Percentiles rank a stretch among this genome's conserved stretches.
Conservation (phyloP, 1,140 invertebrate species). For the Rhizoglyphus robini region DNA sequence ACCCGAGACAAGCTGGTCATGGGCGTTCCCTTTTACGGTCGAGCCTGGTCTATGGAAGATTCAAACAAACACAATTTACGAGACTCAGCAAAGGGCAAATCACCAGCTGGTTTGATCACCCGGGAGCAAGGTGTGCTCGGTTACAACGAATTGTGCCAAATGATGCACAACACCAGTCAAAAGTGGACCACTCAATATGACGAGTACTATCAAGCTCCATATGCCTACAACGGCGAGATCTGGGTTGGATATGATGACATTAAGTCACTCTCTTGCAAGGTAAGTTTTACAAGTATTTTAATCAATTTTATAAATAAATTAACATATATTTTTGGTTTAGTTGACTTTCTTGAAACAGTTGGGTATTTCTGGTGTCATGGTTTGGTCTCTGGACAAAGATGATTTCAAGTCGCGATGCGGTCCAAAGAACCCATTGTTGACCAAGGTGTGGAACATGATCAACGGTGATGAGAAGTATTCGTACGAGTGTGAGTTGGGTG, state of each 20-base stretch:
- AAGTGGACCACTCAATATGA: slow-evolving; percentile 3
- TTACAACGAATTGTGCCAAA: slow-evolving; percentile 31
- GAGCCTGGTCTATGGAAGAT: slow-evolving; percentile 49
- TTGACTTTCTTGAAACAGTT: slow-evolving; percentile 28
- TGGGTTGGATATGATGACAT: slow-evolving; percentile 71
- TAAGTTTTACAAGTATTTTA: too few species aligned
- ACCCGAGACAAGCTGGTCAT: slow-evolving; percentile 62
- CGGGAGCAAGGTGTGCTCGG: slow-evolving; percentile 32
- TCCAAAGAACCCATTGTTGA: slow-evolving; percentile 23
- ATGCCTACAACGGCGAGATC: slow-evolving; percentile 52
- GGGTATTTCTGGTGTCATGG: slow-evolving; percentile 37
- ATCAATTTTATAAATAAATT: background rate
- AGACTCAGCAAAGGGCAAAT: slow-evolving; percentile 67
- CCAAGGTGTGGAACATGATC: slow-evolving; percentile 14
- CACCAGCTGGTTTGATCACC: slow-evolving; percentile 51
- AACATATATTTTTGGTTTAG: background rate
- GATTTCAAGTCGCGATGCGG: slow-evolving; percentile 30
- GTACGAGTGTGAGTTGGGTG: background rate
- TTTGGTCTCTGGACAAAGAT: slow-evolving; percentile 33
- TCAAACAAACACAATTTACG: slow-evolving; percentile 65
- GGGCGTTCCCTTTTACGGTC: slow-evolving; percentile 52
- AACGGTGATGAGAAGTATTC: slow-evolving; percentile 15
- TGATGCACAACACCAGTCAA: background rate
- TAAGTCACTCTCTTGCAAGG: slow-evolving; percentile 48
- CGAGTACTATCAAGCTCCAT: slow-evolving; percentile 10